Conservation (phyloP, 2,888 invertebrate species). For the Andricus curvator region DNA sequence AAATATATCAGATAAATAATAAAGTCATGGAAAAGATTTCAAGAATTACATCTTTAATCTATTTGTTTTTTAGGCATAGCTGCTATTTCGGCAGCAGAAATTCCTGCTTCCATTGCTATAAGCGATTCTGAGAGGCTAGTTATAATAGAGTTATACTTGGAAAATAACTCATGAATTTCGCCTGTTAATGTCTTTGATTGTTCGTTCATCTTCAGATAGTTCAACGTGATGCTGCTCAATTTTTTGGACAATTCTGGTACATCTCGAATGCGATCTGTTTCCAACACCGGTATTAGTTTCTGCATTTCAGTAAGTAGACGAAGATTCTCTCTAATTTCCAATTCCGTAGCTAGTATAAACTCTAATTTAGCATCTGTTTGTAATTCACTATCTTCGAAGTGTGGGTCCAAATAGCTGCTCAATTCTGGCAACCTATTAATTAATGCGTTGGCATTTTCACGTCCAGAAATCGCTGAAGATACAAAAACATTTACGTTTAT, state of each 20-base stretch:
- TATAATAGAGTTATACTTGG: conserved; percentile 79
- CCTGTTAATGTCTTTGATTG: conserved; percentile 74
- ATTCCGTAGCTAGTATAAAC: conserved; percentile 77
- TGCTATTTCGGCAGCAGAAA: conserved; percentile 78
- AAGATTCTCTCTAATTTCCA: conserved; percentile 77
- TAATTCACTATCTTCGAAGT: conserved; percentile 76
- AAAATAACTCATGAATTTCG: conserved; percentile 76
- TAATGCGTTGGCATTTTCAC: conserved; percentile 78
- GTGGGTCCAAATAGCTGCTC: conserved; percentile 78
- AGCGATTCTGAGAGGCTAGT: conserved; percentile 78
- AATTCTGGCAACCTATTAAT: conserved; percentile 78
- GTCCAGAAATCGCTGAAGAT: conserved; percentile 79
- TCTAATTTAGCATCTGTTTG: conserved; percentile 79
- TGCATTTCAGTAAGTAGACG: conserved; percentile 75
- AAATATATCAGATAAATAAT: conserved; percentile 33
- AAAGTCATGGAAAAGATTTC: conserved; percentile 24
- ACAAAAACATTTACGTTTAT: conserved; percentile 79
- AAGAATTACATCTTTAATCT: conserved; percentile 58
- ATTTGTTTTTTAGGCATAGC: conserved; percentile 72
- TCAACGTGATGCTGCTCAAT: conserved; percentile 75
- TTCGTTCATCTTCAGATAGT: conserved; percentile 76
- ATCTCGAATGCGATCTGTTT: conserved; percentile 76
- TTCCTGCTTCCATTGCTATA: conserved; percentile 76
- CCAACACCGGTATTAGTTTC: conserved; percentile 75
- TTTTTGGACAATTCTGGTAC: conserved; percentile 77